Base-by-base conservation (phyloP, 2,888 invertebrate species). In the Napeogenes inachia region DNA sequence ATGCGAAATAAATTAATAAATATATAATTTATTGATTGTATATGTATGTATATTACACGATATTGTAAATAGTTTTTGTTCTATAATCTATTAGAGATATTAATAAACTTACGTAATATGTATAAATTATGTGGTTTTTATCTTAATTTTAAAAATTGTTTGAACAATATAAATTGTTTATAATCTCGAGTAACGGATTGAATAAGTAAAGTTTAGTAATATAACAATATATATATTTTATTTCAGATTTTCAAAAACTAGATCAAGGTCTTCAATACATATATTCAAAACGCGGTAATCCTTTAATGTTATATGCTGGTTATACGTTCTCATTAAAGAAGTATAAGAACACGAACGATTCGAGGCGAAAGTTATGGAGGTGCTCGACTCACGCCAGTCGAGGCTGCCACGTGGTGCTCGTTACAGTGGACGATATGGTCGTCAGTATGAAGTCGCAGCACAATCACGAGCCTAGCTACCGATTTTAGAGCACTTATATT, bases 301-400 rank as follows among this genome's bases (percentile, higher is more conserved):
- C 62, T 2, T 55, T 73, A 35, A 65, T 76, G 33, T 45, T 71
- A 8, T 56, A 70, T 13, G 58, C 55, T 45, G 70, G 75, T 2
- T 75, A 72, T 50, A 76, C 65, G 5, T 76, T 71, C 58, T 75
- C 72, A 0, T 55, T 69, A 32, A 68, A 68, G 33, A 57, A 56
- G 8, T 60, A 56, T 10, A 63, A 55, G 45, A 57, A 32, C 3
- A 35, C 57, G 6, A 60, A 66, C 4, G 53, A 55, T 1, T 13
- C 42, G 6, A 21, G 30, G 0, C 71, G 67, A 45, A 61, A 53
- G 5, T 56, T 71, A 13, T 79, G 76, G 75, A 59, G 68, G n/a
- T 79, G 77, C 50, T 79, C 80, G 3, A 77, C 79, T 0, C 77
- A 82, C 58, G 21, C 63, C 3, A 68, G 71, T 5, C 61, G 67